These are phyloP conservation scores for Mylabris sibirica DNA, from an alignment of 2,888 invertebrate genomes.

Conservation along the genomic window DNA sequence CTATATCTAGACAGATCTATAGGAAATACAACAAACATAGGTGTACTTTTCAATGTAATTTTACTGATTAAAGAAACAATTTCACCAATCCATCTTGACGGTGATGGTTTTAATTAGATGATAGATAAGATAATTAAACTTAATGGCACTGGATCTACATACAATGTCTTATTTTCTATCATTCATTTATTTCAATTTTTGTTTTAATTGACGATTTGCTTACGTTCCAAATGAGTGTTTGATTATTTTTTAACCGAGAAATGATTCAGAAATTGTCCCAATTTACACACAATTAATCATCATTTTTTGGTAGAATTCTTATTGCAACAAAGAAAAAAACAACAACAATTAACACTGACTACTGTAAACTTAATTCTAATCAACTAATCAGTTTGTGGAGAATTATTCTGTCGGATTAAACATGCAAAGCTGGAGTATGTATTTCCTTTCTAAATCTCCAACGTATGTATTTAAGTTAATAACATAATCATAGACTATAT, in stretches of 20 bases:
- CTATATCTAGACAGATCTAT: not conserved
- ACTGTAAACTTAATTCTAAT: not conserved
- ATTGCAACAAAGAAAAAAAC: not conserved
- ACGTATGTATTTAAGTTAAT: conserved; percentile 23
- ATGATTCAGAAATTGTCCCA: conserved; percentile 3
- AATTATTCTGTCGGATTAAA: conserved; percentile 8
- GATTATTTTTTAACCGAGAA: not conserved
- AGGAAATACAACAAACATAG: conserved; percentile 1
- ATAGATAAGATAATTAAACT: conserved; percentile 10
- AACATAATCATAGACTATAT: conserved; percentile 20
- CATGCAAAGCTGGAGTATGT: conserved; percentile 23
- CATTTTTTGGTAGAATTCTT: not conserved
- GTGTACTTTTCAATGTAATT: conserved; percentile 11
- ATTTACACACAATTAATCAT: conserved; percentile 2
- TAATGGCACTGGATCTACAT: not conserved
- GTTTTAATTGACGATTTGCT: not conserved
- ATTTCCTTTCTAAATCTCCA: conserved; percentile 28
- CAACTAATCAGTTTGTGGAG: conserved; percentile 15
- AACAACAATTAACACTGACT: not conserved
- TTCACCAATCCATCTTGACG: conserved; percentile 12
- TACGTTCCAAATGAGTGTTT: not conserved
- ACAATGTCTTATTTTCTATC: conserved; percentile 15
- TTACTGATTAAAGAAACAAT: conserved; percentile 15
- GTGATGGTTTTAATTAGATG: conserved; percentile 14
- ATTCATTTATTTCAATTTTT: conserved; percentile 11